Evolutionary conservation across 2,888 invertebrate genomes (phyloP), one percentile per base, ranked within the genome.

Genomic region (Melipona beecheii): DNA sequence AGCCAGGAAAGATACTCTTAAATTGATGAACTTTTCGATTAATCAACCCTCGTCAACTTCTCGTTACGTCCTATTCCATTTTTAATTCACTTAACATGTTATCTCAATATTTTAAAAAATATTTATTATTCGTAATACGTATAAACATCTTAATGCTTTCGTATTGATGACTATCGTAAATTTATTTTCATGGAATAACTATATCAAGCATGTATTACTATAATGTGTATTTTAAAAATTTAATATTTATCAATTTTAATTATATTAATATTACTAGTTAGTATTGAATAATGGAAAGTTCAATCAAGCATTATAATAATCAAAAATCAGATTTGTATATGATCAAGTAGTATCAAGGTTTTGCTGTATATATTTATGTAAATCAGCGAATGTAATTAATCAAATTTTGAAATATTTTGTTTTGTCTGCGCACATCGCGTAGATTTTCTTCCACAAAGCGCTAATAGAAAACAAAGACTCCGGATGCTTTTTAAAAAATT

Each of bases 331-430:
- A 60, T 77, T 77, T 64, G 77, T 71, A 83, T 11, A 70, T 56
- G 70, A 62, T 78, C 56, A 31, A 64, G 68, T 43, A 71, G 58
- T 27, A 52, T 78, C 83, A 78, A 84, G 64, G 83, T 83, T 84
- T 78, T 85, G 81, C 83, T 83, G 81, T 86, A 88, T 75, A 43
- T 71, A 85, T 87, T 86, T 82, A 77, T 81, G 75, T 84, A 84
- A 84, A 86, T 86, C 77, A 86, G 86, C 82, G 84, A 86, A 73
- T 89, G 91, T 89, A 83, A 88, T 88, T 90, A 88, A 89, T 87
- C 85, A 86, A 89, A 83, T 84, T 90, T 66, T 83, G 76, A 83
- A 86, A 80, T 87, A 83, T 89, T 90, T 86, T 73, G 75, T 88
- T 90, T 86, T 84, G 79, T 86, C 83, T 80, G 74, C 79, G 73